Evolutionary conservation across 2,888 invertebrate genomes (phyloP).

Genomic region (Metellina segmentata): DNA sequence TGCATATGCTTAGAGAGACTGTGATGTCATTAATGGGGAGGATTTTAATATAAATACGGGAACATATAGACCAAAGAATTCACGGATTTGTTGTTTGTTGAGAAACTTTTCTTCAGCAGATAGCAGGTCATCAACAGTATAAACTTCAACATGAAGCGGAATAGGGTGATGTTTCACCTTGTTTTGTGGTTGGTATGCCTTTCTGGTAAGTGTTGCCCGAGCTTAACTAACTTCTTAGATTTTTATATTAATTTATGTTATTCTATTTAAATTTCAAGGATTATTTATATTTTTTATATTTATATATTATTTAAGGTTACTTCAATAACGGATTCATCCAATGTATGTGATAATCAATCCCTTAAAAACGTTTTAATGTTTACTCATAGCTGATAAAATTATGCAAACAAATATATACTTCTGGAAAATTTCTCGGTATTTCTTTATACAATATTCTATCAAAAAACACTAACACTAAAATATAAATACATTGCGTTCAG

Average conservation of each 20-base stretch:
- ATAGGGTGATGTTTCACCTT: constrained; percentile 10
- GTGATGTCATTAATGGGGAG: neutral
- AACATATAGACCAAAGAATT: neutral
- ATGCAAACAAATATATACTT: no score
- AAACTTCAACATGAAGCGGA: constrained; percentile 1
- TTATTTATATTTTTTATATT: no score
- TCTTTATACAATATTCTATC: no score
- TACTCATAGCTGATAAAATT: neutral
- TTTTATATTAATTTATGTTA: no score
- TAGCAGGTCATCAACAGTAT: constrained; percentile 12
- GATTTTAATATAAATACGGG: constrained; percentile 5
- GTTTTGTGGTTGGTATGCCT: constrained; percentile 15
- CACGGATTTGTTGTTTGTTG: constrained; percentile 40
- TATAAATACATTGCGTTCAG: no score
- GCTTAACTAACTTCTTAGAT: no score
- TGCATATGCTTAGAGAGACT: neutral
- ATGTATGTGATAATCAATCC: neutral
- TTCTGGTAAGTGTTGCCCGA: constrained; percentile 7
- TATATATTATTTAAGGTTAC: no score
- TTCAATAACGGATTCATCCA: no score
- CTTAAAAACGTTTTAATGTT: no score
- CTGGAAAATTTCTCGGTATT: no score
- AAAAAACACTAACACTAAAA: no score
- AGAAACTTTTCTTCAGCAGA: neutral
- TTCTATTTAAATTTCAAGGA: no score